Conservation (phyloP, 2,113 vertebrate genomes). For the Otus sunia region DNA sequence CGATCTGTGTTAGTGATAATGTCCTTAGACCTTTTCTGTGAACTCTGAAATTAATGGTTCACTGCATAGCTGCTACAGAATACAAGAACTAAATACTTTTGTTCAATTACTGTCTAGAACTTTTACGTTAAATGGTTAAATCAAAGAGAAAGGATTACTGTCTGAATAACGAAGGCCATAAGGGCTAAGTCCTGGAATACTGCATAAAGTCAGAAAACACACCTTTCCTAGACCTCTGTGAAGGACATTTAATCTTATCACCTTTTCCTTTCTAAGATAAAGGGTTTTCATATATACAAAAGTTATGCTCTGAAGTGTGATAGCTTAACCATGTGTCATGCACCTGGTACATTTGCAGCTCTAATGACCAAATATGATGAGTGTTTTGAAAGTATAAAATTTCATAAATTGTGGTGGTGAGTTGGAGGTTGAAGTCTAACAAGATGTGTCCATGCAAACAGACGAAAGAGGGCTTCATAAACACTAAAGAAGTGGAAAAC, state of each 20-base stretch:
- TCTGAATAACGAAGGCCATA: neutral
- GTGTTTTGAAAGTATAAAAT: neutral
- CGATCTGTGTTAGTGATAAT: neutral
- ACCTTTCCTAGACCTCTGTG: neutral
- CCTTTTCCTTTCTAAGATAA: neutral
- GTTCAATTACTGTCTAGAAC: neutral
- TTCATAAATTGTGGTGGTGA: neutral
- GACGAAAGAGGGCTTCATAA: neutral
- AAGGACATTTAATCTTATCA: conserved; percentile 39
- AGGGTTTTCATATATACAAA: neutral
- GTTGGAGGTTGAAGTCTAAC: neutral
- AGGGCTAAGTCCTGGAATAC: neutral
- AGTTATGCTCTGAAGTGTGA: neutral
- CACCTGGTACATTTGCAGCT: neutral
- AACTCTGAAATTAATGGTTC: neutral
- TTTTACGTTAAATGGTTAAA: neutral
- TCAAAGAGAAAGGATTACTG: neutral
- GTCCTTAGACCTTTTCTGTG: neutral
- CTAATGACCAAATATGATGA: neutral
- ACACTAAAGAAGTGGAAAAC: neutral
- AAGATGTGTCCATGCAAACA: neutral
- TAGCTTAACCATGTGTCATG: neutral
- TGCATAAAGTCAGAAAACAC: neutral
- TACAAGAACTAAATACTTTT: neutral
- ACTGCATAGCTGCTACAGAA: neutral